Percentiles rank a stretch among this genome's conserved stretches.
Evolutionary conservation across 2,113 vertebrate genomes (phyloP).

Genomic region (Heterotis niloticus): DNA sequence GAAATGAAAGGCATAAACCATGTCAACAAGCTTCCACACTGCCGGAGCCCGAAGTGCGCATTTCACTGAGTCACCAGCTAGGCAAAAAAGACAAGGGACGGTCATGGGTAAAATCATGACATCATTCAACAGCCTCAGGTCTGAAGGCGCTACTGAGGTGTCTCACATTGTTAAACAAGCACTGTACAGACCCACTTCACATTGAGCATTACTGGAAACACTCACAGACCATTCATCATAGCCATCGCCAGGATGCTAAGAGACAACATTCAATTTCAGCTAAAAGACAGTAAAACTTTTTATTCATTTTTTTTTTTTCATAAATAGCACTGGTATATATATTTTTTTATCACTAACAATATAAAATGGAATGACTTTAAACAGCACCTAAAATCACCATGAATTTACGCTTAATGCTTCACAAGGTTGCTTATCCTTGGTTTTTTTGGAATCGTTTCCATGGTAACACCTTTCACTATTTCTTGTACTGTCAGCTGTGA

Average conservation of each 20-base stretch:
- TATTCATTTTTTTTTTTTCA: background rate
- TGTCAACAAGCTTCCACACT: too few relatives aligned
- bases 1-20: too few relatives aligned
- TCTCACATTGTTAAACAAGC: background rate
- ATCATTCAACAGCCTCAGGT: background rate
- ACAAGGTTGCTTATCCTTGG: constrained; percentile 17
- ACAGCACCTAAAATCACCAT: background rate
- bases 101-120: background rate
- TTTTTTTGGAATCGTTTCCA: constrained; percentile 9
- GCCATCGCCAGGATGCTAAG: constrained; percentile 11
- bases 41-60: background rate
- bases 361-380: constrained; percentile 23
- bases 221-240: background rate
- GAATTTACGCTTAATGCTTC: constrained; percentile 8
- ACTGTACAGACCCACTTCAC: background rate
- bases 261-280: constrained; percentile 5
- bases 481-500: background rate
- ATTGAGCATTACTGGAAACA: background rate
- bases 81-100: background rate
- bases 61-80: background rate
- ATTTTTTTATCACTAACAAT: constrained; percentile 19
- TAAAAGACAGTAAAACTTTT: background rate
- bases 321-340: constrained; percentile 25
- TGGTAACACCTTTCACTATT: constrained; percentile 11
- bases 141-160: background rate